Conservation (phyloP, 2,797 vertebrate species). For the Percopsis omiscomaycus region DNA sequence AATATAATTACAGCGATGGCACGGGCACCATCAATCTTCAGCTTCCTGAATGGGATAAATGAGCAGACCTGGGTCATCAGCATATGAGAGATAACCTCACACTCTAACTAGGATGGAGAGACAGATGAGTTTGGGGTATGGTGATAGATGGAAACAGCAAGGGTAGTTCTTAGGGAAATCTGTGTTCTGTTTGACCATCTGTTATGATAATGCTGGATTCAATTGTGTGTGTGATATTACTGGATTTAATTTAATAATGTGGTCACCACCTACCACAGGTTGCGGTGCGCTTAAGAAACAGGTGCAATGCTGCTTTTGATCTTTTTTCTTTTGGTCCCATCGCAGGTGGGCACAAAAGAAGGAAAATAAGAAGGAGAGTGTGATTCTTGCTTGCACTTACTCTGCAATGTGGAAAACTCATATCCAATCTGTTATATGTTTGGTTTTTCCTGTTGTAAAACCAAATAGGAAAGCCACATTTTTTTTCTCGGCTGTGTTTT, state of each 20-base stretch:
- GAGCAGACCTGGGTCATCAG: constrained; percentile 66
- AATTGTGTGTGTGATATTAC: neutral
- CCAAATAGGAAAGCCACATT: neutral
- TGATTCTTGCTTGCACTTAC: neutral
- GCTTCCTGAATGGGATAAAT: constrained; percentile 73
- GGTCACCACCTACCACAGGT: neutral
- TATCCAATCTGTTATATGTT: constrained; percentile 18
- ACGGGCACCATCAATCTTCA: constrained; percentile 70
- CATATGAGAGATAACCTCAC: constrained; percentile 49
- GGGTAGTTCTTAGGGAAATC: neutral
- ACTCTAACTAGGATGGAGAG: constrained; percentile 7
- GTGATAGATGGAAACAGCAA: neutral
- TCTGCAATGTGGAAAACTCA: neutral
- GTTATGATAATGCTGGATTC: constrained; percentile 19
- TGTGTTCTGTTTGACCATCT: constrained; percentile 4
- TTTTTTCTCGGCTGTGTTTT: constrained; percentile 14
- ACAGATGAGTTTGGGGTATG: constrained; percentile 2
- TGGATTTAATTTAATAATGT: too few species aligned
- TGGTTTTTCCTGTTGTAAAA: constrained; percentile 10
- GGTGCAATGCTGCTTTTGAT: neutral
- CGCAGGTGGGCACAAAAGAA: neutral
- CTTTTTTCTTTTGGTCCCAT: constrained; percentile 1
- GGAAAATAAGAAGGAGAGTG: neutral
- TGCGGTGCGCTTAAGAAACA: constrained; percentile 14
- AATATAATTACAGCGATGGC: constrained; percentile 75